Conservation (phyloP, 2,113 vertebrate species). For the Acinonyx jubatus region DNA sequence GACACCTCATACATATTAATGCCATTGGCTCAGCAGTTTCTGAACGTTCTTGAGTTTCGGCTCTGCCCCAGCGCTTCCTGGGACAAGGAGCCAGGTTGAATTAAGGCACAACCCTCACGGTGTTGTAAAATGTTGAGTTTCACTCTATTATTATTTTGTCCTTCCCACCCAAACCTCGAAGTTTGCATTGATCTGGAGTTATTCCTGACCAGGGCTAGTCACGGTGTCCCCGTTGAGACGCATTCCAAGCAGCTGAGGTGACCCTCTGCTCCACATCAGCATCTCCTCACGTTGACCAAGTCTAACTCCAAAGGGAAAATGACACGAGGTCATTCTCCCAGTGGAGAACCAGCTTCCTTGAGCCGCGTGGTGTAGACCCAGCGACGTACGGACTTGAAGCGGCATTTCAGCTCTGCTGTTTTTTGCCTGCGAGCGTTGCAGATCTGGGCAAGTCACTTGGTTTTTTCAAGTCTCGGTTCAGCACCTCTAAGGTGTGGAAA, state of each 20-base stretch:
- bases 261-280: rapidly evolving
- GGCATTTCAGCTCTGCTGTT: rapidly evolving
- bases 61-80: neutral
- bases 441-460: neutral
- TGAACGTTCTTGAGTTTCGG: neutral
- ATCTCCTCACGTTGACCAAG: too few species aligned
- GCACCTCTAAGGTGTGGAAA: neutral
- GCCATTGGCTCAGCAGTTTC: constrained; percentile 11
- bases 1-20: constrained; percentile 54
- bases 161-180: neutral
- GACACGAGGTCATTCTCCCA: too few species aligned
- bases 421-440: neutral
- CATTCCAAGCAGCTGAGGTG: rapidly evolving
- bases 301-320: neutral
- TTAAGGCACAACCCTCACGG: neutral
- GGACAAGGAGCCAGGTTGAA: neutral
- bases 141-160: constrained; percentile 27
- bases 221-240: neutral
- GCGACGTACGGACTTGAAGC: rapidly evolving
- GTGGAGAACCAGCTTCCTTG: rapidly evolving
- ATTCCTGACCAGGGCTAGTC: neutral
- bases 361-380: rapidly evolving
- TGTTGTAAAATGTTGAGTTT: neutral
- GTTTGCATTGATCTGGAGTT: neutral
- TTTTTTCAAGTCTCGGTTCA: neutral